These are phyloP conservation scores for Drosophila sordidapex DNA, from an alignment of 2,888 invertebrate genomes.

Conservation along the genomic window DNA sequence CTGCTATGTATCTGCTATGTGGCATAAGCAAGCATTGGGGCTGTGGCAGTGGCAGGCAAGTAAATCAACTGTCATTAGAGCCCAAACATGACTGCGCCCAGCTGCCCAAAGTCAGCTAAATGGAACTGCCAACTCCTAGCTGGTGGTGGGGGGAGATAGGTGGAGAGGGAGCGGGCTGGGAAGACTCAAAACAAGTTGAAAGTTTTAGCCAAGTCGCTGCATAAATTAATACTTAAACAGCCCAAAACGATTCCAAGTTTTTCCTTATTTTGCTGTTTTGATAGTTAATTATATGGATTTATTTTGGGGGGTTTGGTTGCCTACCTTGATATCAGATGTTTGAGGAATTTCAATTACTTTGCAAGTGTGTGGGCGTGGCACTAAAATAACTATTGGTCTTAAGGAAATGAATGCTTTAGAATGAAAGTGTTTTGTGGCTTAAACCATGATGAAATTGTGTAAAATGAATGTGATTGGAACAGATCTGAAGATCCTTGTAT, in stretches of 20 bases:
- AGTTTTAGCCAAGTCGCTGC: slow-evolving; percentile 52
- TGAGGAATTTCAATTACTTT: slow-evolving; percentile 17
- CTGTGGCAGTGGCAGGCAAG: slow-evolving; percentile 23
- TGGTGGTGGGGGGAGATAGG: background rate
- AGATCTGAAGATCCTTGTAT: background rate
- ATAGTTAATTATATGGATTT: slow-evolving; percentile 65
- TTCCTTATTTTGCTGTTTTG: slow-evolving; percentile 21
- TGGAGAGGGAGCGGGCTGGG: fast-evolving
- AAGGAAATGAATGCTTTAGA: background rate
- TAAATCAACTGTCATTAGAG: slow-evolving; percentile 76
- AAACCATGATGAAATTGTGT: background rate
- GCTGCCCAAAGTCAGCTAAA: slow-evolving; percentile 36
- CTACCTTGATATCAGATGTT: slow-evolving; percentile 34
- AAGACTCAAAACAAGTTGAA: slow-evolving; percentile 20
- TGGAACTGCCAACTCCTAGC: background rate
- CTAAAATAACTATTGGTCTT: background rate
- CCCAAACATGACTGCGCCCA: slow-evolving; percentile 51
- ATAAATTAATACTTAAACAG: slow-evolving; percentile 74
- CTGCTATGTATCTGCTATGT: slow-evolving; percentile 7
- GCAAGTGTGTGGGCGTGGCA: background rate
- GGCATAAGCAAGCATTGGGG: slow-evolving; percentile 12
- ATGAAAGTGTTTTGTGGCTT: background rate
- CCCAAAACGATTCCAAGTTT: slow-evolving; percentile 35
- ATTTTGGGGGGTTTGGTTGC: slow-evolving; percentile 14
- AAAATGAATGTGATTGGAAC: background rate